Percentiles rank a stretch among this genome's conserved stretches.
These are phyloP conservation scores for Hypsopygia costalis DNA, from an alignment of 2,888 invertebrate species.

Conservation along the genomic window DNA sequence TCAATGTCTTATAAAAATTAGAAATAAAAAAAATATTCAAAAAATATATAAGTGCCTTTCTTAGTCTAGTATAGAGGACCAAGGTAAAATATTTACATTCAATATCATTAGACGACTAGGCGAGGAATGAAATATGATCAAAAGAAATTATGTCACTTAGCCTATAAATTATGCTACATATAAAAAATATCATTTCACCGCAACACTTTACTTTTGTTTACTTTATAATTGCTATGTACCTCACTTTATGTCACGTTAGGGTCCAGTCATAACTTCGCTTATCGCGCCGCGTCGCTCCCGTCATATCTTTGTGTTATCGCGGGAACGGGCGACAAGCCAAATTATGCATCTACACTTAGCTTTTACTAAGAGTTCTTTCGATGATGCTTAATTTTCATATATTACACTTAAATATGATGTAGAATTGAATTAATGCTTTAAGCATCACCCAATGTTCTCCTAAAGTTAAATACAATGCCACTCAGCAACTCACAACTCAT, in stretches of 20 bases:
- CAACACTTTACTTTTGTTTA: slow-evolving; percentile 1
- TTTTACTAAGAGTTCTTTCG: too few relatives aligned
- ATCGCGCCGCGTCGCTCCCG: background rate
- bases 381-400: too few relatives aligned
- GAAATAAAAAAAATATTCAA: slow-evolving; percentile 6
- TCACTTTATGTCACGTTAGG: slow-evolving; percentile 25
- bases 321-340: too few relatives aligned
- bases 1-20: background rate
- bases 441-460: too few relatives aligned
- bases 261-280: slow-evolving; percentile 6
- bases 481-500: too few relatives aligned
- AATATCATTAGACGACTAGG: slow-evolving; percentile 41
- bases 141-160: slow-evolving; percentile 22
- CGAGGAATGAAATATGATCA: slow-evolving; percentile 31
- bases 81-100: slow-evolving; percentile 22
- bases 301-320: background rate
- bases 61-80: slow-evolving; percentile 35
- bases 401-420: too few relatives aligned
- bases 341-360: too few relatives aligned
- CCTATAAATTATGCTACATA: slow-evolving; percentile 22
- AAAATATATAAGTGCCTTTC: slow-evolving; percentile 16
- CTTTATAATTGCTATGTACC: slow-evolving; percentile 23
- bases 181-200: slow-evolving; percentile 33
- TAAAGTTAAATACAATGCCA: too few relatives aligned
- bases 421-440: too few relatives aligned